Evolutionary conservation across 2,888 invertebrate genomes (phyloP).

Genomic region (Synergus gifuensis): DNA sequence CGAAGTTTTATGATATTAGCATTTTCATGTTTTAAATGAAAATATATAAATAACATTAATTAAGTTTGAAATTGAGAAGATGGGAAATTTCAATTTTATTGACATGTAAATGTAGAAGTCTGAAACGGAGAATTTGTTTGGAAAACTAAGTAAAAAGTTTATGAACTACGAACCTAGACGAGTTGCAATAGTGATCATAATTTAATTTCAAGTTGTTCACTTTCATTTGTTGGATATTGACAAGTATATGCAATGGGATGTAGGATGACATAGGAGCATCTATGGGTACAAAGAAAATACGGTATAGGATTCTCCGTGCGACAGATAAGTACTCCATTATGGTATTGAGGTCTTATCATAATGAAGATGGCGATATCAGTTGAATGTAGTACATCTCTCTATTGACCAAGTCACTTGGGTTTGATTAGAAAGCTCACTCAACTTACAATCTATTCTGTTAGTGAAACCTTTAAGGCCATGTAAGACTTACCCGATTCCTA

Average conservation of each 20-base stretch:
- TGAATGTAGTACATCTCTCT: conserved; percentile 26
- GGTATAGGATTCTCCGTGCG: conserved; percentile 25
- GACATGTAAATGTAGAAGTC: too few relatives aligned
- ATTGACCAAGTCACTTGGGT: conserved; percentile 33
- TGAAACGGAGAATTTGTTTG: too few relatives aligned
- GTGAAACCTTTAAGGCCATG: too few relatives aligned
- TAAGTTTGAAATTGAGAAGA: too few relatives aligned
- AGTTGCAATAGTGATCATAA: conserved; percentile 4
- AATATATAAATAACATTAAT: too few relatives aligned
- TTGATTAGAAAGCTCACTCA: conserved; percentile 18
- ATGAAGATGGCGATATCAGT: conserved; percentile 32
- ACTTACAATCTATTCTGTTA: conserved; percentile 11
- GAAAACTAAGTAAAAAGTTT: too few relatives aligned
- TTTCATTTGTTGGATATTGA: conserved; percentile 28
- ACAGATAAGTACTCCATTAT: conserved; percentile 34
- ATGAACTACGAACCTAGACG: too few relatives aligned
- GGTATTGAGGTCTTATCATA: conserved; percentile 29
- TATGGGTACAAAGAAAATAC: conserved; percentile 28
- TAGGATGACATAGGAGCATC: conserved; percentile 10
- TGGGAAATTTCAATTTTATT: too few relatives aligned
- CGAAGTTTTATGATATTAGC: too few relatives aligned
- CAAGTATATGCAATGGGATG: conserved; percentile 24
- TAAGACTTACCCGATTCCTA: too few relatives aligned
- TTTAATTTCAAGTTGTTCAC: background rate
- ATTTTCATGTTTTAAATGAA: too few relatives aligned